A percentile compares a stretch with the other conserved stretches of the same genome.
Evolutionary conservation across 2,888 invertebrate genomes (phyloP).

Genomic region (Cataglyphis cursor): DNA sequence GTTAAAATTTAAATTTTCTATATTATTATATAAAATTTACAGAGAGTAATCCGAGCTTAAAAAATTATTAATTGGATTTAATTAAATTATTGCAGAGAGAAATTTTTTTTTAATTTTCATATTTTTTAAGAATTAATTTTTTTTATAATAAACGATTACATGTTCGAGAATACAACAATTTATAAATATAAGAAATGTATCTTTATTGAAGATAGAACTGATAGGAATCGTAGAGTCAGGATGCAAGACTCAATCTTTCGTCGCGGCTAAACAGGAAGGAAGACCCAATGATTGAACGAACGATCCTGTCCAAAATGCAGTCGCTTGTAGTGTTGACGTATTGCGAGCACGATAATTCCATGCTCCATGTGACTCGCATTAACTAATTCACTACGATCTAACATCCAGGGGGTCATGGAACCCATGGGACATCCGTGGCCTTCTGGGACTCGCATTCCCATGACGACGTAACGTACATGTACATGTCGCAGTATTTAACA

Average conservation of each 20-base stretch:
- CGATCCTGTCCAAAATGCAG: conserved; percentile 79
- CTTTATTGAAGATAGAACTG: neutral
- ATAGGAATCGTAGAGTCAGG: neutral
- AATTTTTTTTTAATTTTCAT: neutral
- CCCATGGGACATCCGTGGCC: conserved; percentile 78
- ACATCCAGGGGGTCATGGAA: conserved; percentile 81
- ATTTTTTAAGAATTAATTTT: neutral
- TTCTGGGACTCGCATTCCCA: conserved; percentile 41
- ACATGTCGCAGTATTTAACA: neutral
- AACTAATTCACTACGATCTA: conserved; percentile 81
- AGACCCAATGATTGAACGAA: conserved; percentile 77
- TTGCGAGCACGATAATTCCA: conserved; percentile 75
- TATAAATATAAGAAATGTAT: neutral
- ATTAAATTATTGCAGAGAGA: neutral
- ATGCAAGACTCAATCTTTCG: neutral
- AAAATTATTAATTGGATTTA: neutral
- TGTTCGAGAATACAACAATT: neutral
- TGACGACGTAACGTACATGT: neutral
- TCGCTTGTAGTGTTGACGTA: conserved; percentile 75
- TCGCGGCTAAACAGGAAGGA: conserved; percentile 76
- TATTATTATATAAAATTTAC: neutral
- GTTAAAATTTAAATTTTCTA: neutral
- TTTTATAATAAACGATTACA: neutral
- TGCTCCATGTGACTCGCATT: conserved; percentile 78
- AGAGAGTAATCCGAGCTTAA: neutral